Conservation (phyloP, 1,140 invertebrate genomes). For the Atta texana region DNA sequence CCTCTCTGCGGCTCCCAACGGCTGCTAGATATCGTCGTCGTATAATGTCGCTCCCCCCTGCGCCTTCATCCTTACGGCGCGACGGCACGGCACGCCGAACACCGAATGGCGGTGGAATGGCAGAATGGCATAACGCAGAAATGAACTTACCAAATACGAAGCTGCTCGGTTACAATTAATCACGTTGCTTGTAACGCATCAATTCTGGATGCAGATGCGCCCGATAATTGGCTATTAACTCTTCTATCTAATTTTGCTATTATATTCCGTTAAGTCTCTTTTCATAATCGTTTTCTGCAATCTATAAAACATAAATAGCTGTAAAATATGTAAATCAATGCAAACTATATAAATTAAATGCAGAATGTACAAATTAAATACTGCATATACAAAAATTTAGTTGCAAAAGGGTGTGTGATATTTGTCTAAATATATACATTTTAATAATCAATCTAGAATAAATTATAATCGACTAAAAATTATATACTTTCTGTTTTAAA, state of each 20-base stretch:
- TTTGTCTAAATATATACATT: no score
- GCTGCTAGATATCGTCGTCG: constrained; percentile 54
- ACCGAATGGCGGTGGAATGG: constrained; percentile 6
- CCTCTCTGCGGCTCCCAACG: constrained; percentile 21
- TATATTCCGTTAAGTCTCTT: not conserved
- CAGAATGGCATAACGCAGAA: constrained; percentile 43
- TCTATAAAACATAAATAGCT: not conserved
- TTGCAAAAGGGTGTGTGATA: no score
- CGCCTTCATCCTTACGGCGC: not conserved
- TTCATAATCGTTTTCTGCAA: not conserved
- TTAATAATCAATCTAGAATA: no score
- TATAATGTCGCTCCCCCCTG: constrained; percentile 31
- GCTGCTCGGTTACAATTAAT: constrained; percentile 47
- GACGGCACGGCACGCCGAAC: constrained; percentile 1
- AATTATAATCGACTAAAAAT: no score
- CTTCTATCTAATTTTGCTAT: constrained; percentile 5
- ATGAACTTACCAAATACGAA: constrained; percentile 47
- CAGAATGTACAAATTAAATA: not conserved
- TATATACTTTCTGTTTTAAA: not conserved
- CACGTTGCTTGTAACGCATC: constrained; percentile 31
- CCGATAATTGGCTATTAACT: constrained; percentile 42
- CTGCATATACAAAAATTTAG: no score
- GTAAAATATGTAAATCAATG: not conserved
- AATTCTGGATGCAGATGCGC: not conserved
- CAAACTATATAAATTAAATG: not conserved